phyloP scores from a whole-genome alignment of 2,113 vertebrate genomes.

The Calcarius ornatus region DNA sequence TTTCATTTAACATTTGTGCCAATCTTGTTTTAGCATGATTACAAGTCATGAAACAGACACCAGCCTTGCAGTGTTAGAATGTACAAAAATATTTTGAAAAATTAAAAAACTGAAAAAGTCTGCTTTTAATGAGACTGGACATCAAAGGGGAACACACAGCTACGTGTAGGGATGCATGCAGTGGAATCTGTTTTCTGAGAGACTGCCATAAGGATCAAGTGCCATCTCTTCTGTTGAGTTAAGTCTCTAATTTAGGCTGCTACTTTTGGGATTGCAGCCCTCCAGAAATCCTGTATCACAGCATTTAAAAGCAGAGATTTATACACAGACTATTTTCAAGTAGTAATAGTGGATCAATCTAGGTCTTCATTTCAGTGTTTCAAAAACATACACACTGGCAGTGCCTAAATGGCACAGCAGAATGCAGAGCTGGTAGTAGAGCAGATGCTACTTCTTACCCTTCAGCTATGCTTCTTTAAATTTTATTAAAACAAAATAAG shows the following conservation, averaged over 20 bases:
- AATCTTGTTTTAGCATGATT: background rate
- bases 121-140: background rate
- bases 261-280: background rate
- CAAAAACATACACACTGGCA: background rate
- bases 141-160: background rate
- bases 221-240: background rate
- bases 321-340: background rate
- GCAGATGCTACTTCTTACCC: constrained; percentile 56
- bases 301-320: background rate
- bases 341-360: background rate
- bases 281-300: background rate
- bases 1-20: background rate
- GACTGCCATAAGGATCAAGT: background rate
- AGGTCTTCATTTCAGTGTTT: background rate
- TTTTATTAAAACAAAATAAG: constrained; percentile 69
- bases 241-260: background rate
- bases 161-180: fast-evolving
- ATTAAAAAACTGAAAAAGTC: background rate
- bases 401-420: constrained; percentile 14
- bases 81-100: background rate
- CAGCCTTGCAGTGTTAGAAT: background rate
- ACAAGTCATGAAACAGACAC: background rate
- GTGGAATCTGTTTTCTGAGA: background rate
- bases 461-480: constrained; percentile 62
- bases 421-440: constrained; percentile 23